phyloP scores from a whole-genome alignment of 2,113 vertebrate genomes.

The Pteronura brasiliensis region DNA sequence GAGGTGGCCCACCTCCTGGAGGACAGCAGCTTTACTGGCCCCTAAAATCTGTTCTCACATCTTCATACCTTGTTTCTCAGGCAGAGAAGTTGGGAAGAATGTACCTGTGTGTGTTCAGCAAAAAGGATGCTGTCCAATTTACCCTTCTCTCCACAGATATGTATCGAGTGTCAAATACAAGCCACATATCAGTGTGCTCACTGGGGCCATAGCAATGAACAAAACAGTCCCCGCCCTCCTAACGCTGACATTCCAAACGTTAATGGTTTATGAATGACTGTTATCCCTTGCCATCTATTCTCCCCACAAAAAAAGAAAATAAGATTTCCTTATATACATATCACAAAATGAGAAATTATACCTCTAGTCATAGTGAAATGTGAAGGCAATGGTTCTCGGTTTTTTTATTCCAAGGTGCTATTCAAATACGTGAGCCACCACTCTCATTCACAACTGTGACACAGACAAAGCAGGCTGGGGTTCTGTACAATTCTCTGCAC shows the following conservation, averaged over 20 bases:
- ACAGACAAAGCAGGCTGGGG: neutral
- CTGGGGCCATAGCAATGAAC: neutral
- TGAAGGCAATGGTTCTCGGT: neutral
- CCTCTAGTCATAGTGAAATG: neutral
- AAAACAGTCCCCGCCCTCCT: neutral
- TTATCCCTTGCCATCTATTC: neutral
- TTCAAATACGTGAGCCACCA: neutral
- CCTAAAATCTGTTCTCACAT: neutral
- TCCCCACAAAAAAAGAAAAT: neutral
- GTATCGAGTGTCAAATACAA: neutral
- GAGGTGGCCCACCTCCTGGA: neutral
- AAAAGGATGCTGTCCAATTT: neutral
- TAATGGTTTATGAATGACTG: neutral
- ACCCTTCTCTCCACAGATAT: neutral
- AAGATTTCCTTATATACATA: neutral
- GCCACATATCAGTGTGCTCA: neutral
- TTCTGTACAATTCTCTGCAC: neutral
- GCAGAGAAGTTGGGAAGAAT: neutral
- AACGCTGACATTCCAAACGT: neutral
- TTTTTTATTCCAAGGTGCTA: neutral
- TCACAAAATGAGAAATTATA: conserved; percentile 27
- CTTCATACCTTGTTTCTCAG: neutral
- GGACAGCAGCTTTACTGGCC: neutral
- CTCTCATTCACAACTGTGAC: neutral
- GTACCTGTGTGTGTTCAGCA: neutral